Evolutionary conservation across 2,888 invertebrate species (phyloP).

Genomic region (Sturmia bella): DNA sequence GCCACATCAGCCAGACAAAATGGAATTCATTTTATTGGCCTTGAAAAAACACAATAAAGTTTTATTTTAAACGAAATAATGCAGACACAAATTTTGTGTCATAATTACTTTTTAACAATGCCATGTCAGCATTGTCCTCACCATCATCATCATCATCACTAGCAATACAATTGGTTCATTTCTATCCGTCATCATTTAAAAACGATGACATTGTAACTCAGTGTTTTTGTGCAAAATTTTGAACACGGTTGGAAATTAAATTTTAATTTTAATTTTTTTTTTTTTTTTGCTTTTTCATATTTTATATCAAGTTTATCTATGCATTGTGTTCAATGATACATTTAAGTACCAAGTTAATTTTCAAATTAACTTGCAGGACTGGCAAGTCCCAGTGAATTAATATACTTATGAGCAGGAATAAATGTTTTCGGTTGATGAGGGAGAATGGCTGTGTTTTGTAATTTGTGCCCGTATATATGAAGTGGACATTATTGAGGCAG

Average conservation of each 20-base stretch:
- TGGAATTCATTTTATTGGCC: conserved; percentile 10
- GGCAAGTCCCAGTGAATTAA: conserved; percentile 32
- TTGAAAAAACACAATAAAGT: conserved; percentile 61
- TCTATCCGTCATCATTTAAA: conserved; percentile 6
- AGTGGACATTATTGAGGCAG: conserved; percentile 55
- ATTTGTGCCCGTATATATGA: conserved; percentile 43
- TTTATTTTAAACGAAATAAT: conserved; percentile 37
- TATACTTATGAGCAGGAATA: not conserved
- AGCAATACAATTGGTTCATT: conserved; percentile 19
- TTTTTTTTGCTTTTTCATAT: not conserved
- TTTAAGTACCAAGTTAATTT: conserved; percentile 41
- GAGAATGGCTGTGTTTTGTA: conserved; percentile 26
- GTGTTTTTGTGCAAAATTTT: conserved; percentile 27
- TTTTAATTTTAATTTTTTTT: conserved; percentile 14
- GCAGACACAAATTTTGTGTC: conserved; percentile 24
- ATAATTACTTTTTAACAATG: conserved; percentile 67
- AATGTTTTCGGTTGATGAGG: conserved; percentile 7
- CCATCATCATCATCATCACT: conserved; percentile 22
- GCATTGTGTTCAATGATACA: conserved; percentile 37
- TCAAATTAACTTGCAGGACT: conserved; percentile 8
- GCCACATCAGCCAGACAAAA: not conserved
- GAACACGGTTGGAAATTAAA: conserved; percentile 20
- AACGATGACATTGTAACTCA: conserved; percentile 9
- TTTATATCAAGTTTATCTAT: conserved; percentile 20
- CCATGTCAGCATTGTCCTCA: conserved; percentile 42